phyloP scores from a whole-genome alignment of 2,797 vertebrate genomes.

The Paedocypris micromegethes region DNA sequence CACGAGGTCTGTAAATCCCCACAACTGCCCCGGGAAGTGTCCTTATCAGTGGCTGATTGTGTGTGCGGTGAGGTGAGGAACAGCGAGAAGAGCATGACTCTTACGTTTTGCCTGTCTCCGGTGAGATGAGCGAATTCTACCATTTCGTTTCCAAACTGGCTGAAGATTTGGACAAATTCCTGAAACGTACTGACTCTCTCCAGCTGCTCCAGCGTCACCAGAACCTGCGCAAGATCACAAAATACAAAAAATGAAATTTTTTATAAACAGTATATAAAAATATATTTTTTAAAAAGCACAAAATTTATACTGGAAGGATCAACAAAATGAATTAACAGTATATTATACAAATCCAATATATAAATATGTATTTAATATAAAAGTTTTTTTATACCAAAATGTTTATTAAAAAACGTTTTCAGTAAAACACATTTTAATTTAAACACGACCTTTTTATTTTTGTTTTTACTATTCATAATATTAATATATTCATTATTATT shows the following conservation, averaged over 20 bases:
- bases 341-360: too few relatives aligned
- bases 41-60: constrained; percentile 12
- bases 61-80: neutral
- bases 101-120: constrained; percentile 95
- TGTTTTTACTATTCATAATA: too few relatives aligned
- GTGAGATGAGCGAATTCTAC: constrained; percentile 98
- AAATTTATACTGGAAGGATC: too few relatives aligned
- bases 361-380: too few relatives aligned
- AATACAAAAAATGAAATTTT: neutral
- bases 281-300: too few relatives aligned
- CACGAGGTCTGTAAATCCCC: neutral
- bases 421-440: too few relatives aligned
- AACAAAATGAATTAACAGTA: too few relatives aligned
- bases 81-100: constrained; percentile 47
- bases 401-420: too few relatives aligned
- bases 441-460: too few relatives aligned
- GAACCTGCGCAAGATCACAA: constrained; percentile 70
- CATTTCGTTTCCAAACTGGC: constrained; percentile 99
- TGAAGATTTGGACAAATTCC: constrained; percentile 99
- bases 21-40: constrained; percentile 1
- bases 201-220: constrained; percentile 90
- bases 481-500: too few relatives aligned
- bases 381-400: too few relatives aligned
- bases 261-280: too few relatives aligned
- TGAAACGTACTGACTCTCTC: constrained; percentile 96